Percentiles rank a stretch among this genome's conserved stretches.
Evolutionary conservation across 2,888 invertebrate genomes (phyloP).

Genomic region (Cheilosia variabilis): DNA sequence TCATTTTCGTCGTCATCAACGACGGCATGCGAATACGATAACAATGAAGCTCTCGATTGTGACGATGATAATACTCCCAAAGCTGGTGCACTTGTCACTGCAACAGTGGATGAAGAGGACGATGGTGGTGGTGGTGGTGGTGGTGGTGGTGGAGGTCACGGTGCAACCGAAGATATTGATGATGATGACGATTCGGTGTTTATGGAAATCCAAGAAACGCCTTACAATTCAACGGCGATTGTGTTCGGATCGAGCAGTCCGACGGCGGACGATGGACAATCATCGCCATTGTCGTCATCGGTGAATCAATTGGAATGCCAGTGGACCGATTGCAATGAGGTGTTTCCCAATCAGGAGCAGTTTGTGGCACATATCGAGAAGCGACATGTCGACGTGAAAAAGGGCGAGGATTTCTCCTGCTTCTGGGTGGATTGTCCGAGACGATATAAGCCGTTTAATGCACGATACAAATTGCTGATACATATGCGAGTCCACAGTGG

Average conservation of each 20-base stretch:
- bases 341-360: slow-evolving; percentile 91
- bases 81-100: not conserved
- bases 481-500: slow-evolving; percentile 99
- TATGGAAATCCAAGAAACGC: slow-evolving; percentile 62
- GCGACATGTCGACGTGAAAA: slow-evolving; percentile 93
- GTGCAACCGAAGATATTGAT: slow-evolving; percentile 73
- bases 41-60: slow-evolving; percentile 49
- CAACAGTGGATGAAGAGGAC: slow-evolving; percentile 19
- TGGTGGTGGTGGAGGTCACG: slow-evolving; percentile 2
- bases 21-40: slow-evolving; percentile 20
- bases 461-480: slow-evolving; percentile 97
- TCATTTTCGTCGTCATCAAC: slow-evolving; percentile 59
- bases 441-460: slow-evolving; percentile 96
- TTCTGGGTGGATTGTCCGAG: slow-evolving; percentile 97
- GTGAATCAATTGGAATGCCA: slow-evolving; percentile 85
- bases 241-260: slow-evolving; percentile 4
- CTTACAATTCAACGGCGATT: slow-evolving; percentile 54
- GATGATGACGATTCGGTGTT: slow-evolving; percentile 78
- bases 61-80: slow-evolving; percentile 62
- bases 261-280: slow-evolving; percentile 46
- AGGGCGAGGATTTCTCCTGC: slow-evolving; percentile 95
- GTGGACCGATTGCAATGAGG: slow-evolving; percentile 94
- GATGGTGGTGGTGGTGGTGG: slow-evolving; percentile 20
- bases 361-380: slow-evolving; percentile 94
- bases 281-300: slow-evolving; percentile 40